Percentiles rank a stretch among this genome's conserved stretches.
Evolutionary conservation across 2,888 invertebrate genomes (phyloP).

Genomic region (Prosopocoilus inquinatus): DNA sequence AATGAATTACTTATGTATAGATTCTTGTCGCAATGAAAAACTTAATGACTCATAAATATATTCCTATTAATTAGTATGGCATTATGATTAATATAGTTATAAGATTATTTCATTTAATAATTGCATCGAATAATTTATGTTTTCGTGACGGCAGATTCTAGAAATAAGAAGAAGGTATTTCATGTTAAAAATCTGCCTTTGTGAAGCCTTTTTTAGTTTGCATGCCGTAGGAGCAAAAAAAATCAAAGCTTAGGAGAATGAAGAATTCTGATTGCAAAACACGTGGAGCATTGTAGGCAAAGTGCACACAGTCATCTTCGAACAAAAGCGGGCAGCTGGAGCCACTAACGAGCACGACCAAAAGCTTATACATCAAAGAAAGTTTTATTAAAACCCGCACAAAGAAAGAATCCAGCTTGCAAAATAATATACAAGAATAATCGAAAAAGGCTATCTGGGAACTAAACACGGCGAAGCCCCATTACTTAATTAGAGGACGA

Average conservation of each 20-base stretch:
- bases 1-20: conserved; percentile 20
- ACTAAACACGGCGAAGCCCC: background rate
- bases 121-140: no score
- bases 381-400: conserved; percentile 43
- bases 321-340: conserved; percentile 45
- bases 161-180: no score
- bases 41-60: conserved; percentile 16
- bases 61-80: conserved; percentile 7
- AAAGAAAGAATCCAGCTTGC: conserved; percentile 39
- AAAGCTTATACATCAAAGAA: conserved; percentile 45
- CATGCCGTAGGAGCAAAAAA: conserved; percentile 7
- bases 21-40: conserved; percentile 12
- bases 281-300: conserved; percentile 43
- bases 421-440: conserved; percentile 19
- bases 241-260: conserved; percentile 13
- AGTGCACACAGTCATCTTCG: conserved; percentile 44
- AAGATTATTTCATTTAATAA: no score
- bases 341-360: conserved; percentile 45
- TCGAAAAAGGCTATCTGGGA: background rate
- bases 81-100: no score
- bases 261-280: conserved; percentile 40
- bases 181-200: no score
- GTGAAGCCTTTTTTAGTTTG: background rate
- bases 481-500: conserved; percentile 1
- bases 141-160: no score